These are phyloP conservation scores for Pseudomyrmex pallidus DNA, from an alignment of 1,140 invertebrate species.

Conservation along the genomic window DNA sequence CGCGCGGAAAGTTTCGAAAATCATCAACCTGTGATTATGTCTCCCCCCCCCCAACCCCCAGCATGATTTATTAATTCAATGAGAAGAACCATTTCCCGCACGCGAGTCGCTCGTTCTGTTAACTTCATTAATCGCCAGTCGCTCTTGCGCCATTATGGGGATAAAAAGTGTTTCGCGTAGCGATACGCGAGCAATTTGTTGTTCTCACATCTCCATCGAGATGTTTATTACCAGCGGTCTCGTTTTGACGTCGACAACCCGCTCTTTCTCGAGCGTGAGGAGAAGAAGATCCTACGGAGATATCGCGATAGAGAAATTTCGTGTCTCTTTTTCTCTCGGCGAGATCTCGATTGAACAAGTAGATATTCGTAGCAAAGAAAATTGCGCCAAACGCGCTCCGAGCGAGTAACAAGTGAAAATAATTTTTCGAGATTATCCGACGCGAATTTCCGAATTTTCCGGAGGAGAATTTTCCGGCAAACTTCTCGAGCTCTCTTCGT, in stretches of 20 bases:
- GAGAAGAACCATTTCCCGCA: slow-evolving; percentile 53
- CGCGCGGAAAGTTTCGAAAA: slow-evolving; percentile 23
- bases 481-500: neutral
- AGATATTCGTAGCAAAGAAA: too few relatives aligned
- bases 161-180: slow-evolving; percentile 22
- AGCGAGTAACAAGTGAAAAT: too few relatives aligned
- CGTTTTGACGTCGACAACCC: neutral
- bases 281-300: neutral
- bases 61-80: slow-evolving; percentile 55
- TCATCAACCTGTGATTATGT: slow-evolving; percentile 13
- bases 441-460: too few relatives aligned
- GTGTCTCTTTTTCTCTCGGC: too few relatives aligned
- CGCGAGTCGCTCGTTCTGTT: slow-evolving; percentile 55
- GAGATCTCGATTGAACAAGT: too few relatives aligned
- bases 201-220: slow-evolving; percentile 27
- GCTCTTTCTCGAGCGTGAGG: neutral
- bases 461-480: too few relatives aligned
- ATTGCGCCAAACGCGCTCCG: too few relatives aligned
- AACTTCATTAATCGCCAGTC: slow-evolving; percentile 39
- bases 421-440: too few relatives aligned
- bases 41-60: neutral
- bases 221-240: slow-evolving; percentile 25
- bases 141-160: slow-evolving; percentile 5
- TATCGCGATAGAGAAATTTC: neutral
- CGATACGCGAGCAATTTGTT: slow-evolving; percentile 10